Evolutionary conservation across 2,113 vertebrate genomes (phyloP), one percentile per base, ranked within the genome.

Genomic region (Cyanoramphus novaezelandiae): DNA sequence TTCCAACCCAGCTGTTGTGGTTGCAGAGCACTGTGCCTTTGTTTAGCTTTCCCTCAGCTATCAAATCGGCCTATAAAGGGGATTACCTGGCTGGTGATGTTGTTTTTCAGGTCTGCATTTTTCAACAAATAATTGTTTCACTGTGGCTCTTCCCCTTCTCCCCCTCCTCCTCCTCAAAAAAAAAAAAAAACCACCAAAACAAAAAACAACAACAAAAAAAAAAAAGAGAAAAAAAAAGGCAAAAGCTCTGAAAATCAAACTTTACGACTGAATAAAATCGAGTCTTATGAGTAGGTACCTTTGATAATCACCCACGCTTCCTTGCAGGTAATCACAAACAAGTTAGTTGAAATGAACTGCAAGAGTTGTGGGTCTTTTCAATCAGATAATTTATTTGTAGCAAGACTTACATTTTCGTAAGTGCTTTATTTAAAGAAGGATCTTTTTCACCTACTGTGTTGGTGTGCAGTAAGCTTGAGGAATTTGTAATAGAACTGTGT

Each of bases 1-100:
- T 98, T 98, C 93, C 93, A 94, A 91, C 70, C 95, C 97, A 98
- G 97, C 97, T 98, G 96, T 97, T 96, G 95, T 92, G 70, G 94
- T 86, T 86, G 90, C 90, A 55, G 81, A 86, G 83, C 87, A 65
- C 11, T 84, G 90, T 68, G 90, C 83, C 94, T 97, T 98, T 97
- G 96, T 98, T 95, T 97, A 96, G 78, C 52, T 97, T 97, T 95
- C 94, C 93, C 92, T 41, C 82, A 95, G 87, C 97, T 93, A 95
- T 97, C 94, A 95, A 89, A 96, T 95, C 91, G 12, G 35, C 78
- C 97, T 90, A 94, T 97, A 97, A 98, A 98, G 96, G 93, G 96
- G 96, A 87, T 97, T 98, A 96, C 98, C 97, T 97, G 94, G 72
- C 89, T 82, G 82, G 85, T 68, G 72, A 78, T 83, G 78, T 93